Conservation (phyloP, 2,113 vertebrate species). For the Hyaena hyaena region DNA sequence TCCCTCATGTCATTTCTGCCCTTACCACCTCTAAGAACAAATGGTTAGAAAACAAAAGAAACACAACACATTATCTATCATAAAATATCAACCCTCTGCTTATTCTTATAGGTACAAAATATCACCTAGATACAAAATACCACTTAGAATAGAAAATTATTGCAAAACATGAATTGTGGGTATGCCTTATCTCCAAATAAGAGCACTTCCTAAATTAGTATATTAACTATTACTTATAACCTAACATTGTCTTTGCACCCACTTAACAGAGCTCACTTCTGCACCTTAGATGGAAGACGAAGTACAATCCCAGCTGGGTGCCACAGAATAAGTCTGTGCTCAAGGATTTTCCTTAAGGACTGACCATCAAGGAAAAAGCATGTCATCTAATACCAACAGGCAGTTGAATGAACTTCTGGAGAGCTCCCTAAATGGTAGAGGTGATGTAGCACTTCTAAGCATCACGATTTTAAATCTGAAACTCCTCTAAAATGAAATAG, state of each 20-base stretch:
- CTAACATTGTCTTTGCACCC: not conserved
- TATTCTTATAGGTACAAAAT: not conserved
- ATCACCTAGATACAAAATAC: not conserved
- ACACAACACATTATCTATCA: not conserved
- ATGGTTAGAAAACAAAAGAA: not conserved
- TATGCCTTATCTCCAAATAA: conserved; percentile 12
- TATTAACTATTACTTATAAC: not conserved
- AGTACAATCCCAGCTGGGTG: not conserved
- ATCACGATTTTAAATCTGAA: not conserved
- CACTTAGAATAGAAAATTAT: not conserved
- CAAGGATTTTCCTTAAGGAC: not conserved
- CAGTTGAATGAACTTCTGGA: not conserved
- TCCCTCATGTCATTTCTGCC: not conserved
- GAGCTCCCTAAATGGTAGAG: not conserved
- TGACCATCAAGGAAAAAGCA: not conserved
- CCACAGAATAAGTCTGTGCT: not conserved
- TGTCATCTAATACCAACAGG: not conserved
- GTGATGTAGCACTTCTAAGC: not conserved
- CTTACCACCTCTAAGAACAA: not conserved
- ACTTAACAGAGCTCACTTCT: not conserved
- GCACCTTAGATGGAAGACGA: not conserved
- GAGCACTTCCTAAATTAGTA: not conserved
- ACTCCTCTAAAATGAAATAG: not conserved
- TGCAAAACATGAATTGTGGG: not conserved
- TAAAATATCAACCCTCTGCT: not conserved